Base-by-base conservation (phyloP, 2,113 vertebrate species). In the Zapus hudsonius region DNA sequence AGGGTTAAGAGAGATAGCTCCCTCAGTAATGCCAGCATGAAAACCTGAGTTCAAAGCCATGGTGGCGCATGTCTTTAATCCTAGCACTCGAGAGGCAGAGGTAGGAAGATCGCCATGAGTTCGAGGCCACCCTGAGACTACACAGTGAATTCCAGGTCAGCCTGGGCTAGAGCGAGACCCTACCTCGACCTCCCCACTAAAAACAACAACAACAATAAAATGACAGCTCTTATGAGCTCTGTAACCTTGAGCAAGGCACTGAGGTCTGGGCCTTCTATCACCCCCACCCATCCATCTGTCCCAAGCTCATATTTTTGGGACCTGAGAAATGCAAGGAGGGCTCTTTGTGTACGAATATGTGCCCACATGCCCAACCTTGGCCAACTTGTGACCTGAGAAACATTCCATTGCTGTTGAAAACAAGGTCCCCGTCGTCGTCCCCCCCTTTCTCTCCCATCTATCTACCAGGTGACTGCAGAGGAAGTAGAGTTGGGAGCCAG, bases 401-500 rank as follows among this genome's bases (percentile, higher is more conserved):
- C 31, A 52, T 93, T 82, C 29, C 33, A 5, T 27, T 67, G 40
- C 59, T 70, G 44, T 90, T 72, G 63, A 76, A 79, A 69, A 42
- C 31, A 63, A 69, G 84, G 84, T 64, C 42, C 66, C n/a, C n/a
- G n/a, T n/a, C n/a, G n/a, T n/a, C n/a, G n/a, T n/a, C 66, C 55
- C 74, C 27, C 16, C 40, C 63, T 95, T 79, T 96, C 92, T 89
- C 89, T 73, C 70, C 63, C 40, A 89, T 67, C 42, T 81, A 27
- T 57, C 47, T n/a, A 69, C 66, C 52, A 33, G 72, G 81, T 66
- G 84, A 88, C 84, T 63, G 52, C 67, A 91, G 67, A 91, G 91
- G 78, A 95, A 96, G 84, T 64, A 5, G 63, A 33, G 40, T n/a
- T n/a, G 64, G 72, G 16, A 93, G 76, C 87, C 78, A 73, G 86